Evolutionary conservation across 1,140 invertebrate genomes (phyloP).

Genomic region (Drosophila persimilis): DNA sequence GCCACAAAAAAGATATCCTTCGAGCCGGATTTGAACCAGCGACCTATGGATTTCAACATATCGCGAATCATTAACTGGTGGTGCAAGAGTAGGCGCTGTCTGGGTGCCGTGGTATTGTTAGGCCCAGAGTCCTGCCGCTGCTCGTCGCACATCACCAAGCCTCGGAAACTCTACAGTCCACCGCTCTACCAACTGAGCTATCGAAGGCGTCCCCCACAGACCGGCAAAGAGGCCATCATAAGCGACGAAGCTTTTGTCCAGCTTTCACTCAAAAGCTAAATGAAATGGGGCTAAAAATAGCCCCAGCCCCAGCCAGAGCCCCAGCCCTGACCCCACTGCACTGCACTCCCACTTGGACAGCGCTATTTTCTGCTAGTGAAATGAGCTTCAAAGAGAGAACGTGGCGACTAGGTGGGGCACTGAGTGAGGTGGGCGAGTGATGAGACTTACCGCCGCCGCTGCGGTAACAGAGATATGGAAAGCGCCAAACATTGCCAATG

Average conservation of each 20-base stretch:
- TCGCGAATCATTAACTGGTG: conserved; percentile 57
- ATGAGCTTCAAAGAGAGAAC: neutral
- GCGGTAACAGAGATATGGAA: conserved; percentile 90
- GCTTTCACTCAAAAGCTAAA: conserved; percentile 75
- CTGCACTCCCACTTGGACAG: conserved; percentile 6
- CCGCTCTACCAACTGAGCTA: conserved; percentile 95
- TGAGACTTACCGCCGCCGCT: conserved; percentile 81
- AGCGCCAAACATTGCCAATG: conserved; percentile 93
- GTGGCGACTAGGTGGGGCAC: neutral
- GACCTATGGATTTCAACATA: conserved; percentile 87
- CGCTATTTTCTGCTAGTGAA: conserved; percentile 50
- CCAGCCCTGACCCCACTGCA: conserved; percentile 2
- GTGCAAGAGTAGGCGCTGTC: conserved; percentile 56
- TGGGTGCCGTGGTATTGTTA: conserved; percentile 49
- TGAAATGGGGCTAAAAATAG: conserved; percentile 49
- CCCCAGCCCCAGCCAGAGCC: conserved; percentile 11
- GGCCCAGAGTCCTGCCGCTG: conserved; percentile 54
- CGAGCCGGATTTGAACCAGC: conserved; percentile 89
- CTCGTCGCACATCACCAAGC: conserved; percentile 49
- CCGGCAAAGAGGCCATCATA: conserved; percentile 22
- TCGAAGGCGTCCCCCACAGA: conserved; percentile 85
- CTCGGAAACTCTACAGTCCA: conserved; percentile 88
- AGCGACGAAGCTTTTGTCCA: conserved; percentile 33
- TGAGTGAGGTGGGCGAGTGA: neutral
- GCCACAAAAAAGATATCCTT: conserved; percentile 83